phyloP scores from a whole-genome alignment of 2,888 invertebrate species.

The Ditula angustiorana region DNA sequence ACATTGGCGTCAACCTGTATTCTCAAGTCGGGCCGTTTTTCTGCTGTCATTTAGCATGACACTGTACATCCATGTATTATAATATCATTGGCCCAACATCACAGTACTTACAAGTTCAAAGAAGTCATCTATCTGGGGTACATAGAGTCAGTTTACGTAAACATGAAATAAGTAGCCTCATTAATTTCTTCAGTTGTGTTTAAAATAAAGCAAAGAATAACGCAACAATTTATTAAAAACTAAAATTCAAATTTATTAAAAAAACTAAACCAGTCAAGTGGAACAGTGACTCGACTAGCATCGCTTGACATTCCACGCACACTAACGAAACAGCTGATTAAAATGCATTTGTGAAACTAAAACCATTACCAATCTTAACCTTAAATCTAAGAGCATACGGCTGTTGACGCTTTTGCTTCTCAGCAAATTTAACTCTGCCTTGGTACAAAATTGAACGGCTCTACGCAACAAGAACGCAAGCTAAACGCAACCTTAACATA shows the following conservation, averaged over 20 bases:
- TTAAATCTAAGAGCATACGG: neutral
- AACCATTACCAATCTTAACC: neutral
- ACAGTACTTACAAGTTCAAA: too few relatives aligned
- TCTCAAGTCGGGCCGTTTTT: too few relatives aligned
- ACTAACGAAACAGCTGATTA: conserved; percentile 49
- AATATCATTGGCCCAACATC: too few relatives aligned
- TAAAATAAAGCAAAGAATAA: neutral
- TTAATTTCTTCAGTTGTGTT: neutral
- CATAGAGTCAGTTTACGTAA: too few relatives aligned
- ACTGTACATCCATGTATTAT: too few relatives aligned
- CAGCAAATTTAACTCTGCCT: conserved; percentile 7
- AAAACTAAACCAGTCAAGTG: conserved; percentile 59
- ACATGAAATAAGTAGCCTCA: neutral
- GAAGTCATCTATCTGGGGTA: too few relatives aligned
- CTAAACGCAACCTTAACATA: neutral
- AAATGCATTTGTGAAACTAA: neutral
- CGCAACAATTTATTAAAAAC: conserved; percentile 16
- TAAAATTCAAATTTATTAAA: conserved; percentile 41
- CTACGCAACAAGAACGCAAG: neutral
- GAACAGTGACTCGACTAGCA: conserved; percentile 53
- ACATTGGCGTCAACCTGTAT: too few relatives aligned
- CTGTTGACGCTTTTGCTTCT: neutral
- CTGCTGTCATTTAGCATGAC: too few relatives aligned
- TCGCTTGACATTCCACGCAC: conserved; percentile 51
- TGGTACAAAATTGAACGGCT: neutral